Evolutionary conservation across 2,797 vertebrate genomes (phyloP), one percentile per base, ranked within the genome.

Genomic region (Micropoecilia bifurca): DNA sequence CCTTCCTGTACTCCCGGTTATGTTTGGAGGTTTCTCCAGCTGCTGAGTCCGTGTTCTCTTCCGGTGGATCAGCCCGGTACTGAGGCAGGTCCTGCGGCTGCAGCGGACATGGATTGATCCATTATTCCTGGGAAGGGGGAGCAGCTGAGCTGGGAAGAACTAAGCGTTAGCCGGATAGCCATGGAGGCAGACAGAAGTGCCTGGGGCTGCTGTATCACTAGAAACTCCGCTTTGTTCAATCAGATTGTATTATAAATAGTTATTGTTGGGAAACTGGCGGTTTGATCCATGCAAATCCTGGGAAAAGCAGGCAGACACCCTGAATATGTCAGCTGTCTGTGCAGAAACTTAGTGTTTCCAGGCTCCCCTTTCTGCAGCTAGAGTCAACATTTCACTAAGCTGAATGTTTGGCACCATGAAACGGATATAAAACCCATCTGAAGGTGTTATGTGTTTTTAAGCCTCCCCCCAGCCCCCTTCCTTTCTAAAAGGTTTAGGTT

Each of bases 271-370:
- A 41, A 80, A 43, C 30, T 46, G 7, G 9, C 8, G n/a, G 18
- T 22, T 73, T 73, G 74, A 45, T 71, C 77, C 36, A 25, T 68
- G 76, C 50, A 16, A 43, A 57, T 71, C 3, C 33, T 30, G 0
- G 80, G 28, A 22, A 82, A 80, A 79, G 86, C 84, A 87, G 87
- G 88, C 88, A 91, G 77, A 89, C 91, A 90, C 92, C 88, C 87
- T 80, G 83, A 83, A 87, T 61, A 89, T 90, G 92, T 93, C 90
- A 90, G 89, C 87, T 87, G 84, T 81, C 76, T 83, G 68, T 74
- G 86, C 90, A 85, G 77, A 81, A 47, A 22, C 71, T 39, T 48
- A 82, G 84, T 73, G 84, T n/a, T 36, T 41, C 14, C 71, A 79
- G 57, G 50, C 63, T 75, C 43, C 82, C 13, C 71, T 18, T 25